Percentiles rank a stretch among this genome's conserved stretches.
Evolutionary conservation across 2,888 invertebrate genomes (phyloP).

Genomic region (Drosophila acutilabella): DNA sequence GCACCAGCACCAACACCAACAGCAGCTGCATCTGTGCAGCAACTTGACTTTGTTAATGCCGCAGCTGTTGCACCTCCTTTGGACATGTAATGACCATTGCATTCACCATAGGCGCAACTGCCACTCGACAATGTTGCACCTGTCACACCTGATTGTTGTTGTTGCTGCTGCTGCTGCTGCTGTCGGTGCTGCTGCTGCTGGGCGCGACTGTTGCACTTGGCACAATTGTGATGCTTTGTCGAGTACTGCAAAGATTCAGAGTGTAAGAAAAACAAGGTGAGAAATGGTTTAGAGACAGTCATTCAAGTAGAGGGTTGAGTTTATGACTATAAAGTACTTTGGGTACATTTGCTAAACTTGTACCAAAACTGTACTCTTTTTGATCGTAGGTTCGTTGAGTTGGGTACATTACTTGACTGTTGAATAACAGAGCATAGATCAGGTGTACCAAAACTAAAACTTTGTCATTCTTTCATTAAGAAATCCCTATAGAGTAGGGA

Average conservation of each 20-base stretch:
- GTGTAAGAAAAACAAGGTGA: too few species aligned
- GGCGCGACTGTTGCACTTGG: conserved; percentile 74
- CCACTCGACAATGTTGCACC: conserved; percentile 45
- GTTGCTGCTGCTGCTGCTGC: conserved; percentile 44
- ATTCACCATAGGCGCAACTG: conserved; percentile 74
- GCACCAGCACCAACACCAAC: conserved; percentile 42
- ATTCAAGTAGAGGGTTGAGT: too few species aligned
- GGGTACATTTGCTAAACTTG: too few species aligned
- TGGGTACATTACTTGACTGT: too few species aligned
- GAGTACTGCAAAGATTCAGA: conserved; percentile 65
- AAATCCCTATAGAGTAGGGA: too few species aligned
- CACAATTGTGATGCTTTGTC: conserved; percentile 76
- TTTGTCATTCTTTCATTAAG: too few species aligned
- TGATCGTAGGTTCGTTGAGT: too few species aligned
- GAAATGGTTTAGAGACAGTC: too few species aligned
- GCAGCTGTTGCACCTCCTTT: conserved; percentile 41
- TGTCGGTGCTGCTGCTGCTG: conserved; percentile 51
- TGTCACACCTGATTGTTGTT: conserved; percentile 32
- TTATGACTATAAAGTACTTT: too few species aligned
- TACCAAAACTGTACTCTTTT: too few species aligned
- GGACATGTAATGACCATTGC: conserved; percentile 73
- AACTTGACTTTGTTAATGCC: conserved; percentile 12
- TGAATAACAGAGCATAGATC: too few species aligned
- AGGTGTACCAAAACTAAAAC: too few species aligned
- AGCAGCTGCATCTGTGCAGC: conserved; percentile 31